Base-by-base conservation (phyloP, 2,888 invertebrate species). In the Rutpela maculata region DNA sequence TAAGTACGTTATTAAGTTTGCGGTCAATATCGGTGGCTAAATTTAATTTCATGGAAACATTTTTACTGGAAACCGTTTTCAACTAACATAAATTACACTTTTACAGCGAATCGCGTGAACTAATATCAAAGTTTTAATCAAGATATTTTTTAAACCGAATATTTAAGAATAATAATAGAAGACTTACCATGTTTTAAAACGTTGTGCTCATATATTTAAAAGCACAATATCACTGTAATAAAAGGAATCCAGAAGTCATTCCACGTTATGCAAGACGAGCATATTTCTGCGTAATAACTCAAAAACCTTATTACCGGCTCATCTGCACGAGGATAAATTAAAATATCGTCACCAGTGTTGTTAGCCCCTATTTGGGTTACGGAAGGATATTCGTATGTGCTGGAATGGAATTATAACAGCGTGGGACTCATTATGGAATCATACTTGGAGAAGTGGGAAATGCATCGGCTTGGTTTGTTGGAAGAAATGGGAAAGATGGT, bases 321-420 rank as follows among this genome's bases (percentile, higher is more conserved):
- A 70, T 70, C 70, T 70, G 60, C 60, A 70, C 60, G 26, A 60
- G 15, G 59, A 22, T 31, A 43, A 50, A 70, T 70, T 70, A 70
- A 50, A 70, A 70, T 60, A 43, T 38, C 70, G 35, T n/a, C 43
- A 43, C 15, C 22, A 19, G 65, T 65, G 70, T 62, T 60, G 70
- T 50, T 70, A 62, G 43, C 70, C 70, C 70, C 35, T 70, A 43
- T 70, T 60, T 60, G n/a, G 70, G 70, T 70, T 60, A 70, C 15
- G 22, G 35, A 38, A 38, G 43, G 19, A 43, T 60, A 60, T 70
- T 38, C 50, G 70, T 31, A 56, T 70, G 60, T 57, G 70, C 60
- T 17, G 70, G 70, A 59, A 70, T 59, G 70, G 60, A 22, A 38
- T 60, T 43, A 70, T 70, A 60, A 22, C 57, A 35, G n/a, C 1